Evolutionary conservation across 1,140 invertebrate genomes (phyloP), one percentile per base, ranked within the genome.

Genomic region (Octopus sinensis): DNA sequence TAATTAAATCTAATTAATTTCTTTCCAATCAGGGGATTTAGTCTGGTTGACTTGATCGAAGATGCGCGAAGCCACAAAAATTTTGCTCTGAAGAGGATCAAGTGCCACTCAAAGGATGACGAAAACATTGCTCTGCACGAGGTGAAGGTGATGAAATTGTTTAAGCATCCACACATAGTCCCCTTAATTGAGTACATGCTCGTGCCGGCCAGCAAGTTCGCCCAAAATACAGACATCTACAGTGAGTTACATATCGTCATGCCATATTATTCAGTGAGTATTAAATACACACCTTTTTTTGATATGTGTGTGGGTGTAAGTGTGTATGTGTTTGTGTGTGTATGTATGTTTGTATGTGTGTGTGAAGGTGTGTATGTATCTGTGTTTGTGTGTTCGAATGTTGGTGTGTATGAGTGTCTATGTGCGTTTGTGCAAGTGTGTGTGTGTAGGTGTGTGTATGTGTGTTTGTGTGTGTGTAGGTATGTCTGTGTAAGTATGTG

Each of bases 41-140:
- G 95, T 88, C 93, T 93, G 82, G 95, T 97, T 80, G 93, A 94
- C 85, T 91, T 96, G 83, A 93, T 95, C 4, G 94, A 96, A 89
- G 94, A 96, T 90, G 85, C 90, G n/a, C 81, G 91, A n/a, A 94
- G 93, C 10, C 93, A 93, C 84, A 93, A 94, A 83, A 92, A 93
- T 81, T 96, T 93, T 92, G 96, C 95, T 12, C 89, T 96, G 62
- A 97, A 97, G 91, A 93, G 94, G 86, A 95, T 96, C 75, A 92
- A 93, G 73, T 96, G 95, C 88, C 95, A 96, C 90, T 93, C 94
- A 79, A 91, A 93, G 83, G 94, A 95, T 82, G 96, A 97, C 88
- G 94, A 96, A 86, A 92, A 93, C 85, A 89, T 93, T 82, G 95
- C 95, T 0, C 87, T 94, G 83, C 92, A 93, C 84, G 96, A 97